Base-by-base conservation (phyloP, 2,888 invertebrate species). In the Ochlodes sylvanus region DNA sequence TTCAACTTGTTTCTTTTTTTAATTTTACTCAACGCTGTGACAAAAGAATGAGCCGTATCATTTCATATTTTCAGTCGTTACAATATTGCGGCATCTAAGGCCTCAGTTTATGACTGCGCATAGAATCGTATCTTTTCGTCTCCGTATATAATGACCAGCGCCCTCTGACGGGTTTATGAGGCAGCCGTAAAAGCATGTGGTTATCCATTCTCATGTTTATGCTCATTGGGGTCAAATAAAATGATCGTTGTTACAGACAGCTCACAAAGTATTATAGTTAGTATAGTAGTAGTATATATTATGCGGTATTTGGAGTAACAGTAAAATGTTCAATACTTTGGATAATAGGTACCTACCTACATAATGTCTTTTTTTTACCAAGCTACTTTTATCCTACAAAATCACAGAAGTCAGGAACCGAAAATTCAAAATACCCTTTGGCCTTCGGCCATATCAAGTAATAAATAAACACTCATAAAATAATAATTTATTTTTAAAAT, bases 91-190 rank as follows among this genome's bases (percentile, higher is more conserved):
- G 12, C 5, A 17, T 17, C 47, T 19, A 52, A 55, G 55, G 34
- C 15, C 55, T 55, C 34, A 32, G 55, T 32, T 55, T 55, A 55
- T 55, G 55, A 15, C 6, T 9, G 32, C 10, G 34, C 15, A 55
- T 55, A 55, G 34, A 55, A 55, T 34, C 32, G 55, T 55, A 55
- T 67, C 66, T 55, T 65, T 56, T 41, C 55, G 55, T 67, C 34
- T 57, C 38, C 58, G 41, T 64, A 42, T 41, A 65, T 67, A 67
- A 62, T 62, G 67, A 54, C 55, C 55, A 67, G 61, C 54, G 67
- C 67, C 67, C 67, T 67, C 38, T 67, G 61, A 61, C 67, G 60
- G 60, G 66, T 66, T 66, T 66, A 67, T 61, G 67, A 61, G 61
- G 19, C 55, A 60, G 47, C 52, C 67, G 47, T 67, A 67, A 67